These are phyloP conservation scores for Drosophila carrolli DNA, from an alignment of 1,140 invertebrate species.

Conservation along the genomic window DNA sequence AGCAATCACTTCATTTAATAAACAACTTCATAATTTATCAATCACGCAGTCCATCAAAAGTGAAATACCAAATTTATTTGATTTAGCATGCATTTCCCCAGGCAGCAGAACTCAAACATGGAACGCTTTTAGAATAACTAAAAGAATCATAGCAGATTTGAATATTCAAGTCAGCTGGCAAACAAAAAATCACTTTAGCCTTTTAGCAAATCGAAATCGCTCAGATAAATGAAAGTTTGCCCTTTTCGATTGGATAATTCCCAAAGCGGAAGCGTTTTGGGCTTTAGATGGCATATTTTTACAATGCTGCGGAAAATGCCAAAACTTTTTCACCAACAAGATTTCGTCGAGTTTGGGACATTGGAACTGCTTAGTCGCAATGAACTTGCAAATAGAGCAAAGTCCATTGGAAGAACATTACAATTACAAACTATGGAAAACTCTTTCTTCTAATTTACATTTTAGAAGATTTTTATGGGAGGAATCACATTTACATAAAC, in stretches of 20 bases:
- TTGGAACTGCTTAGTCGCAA: background rate
- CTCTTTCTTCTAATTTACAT: background rate
- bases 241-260: constrained; percentile 3
- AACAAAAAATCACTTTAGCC: constrained; percentile 5
- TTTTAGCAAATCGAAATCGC: constrained; percentile 35
- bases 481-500: background rate
- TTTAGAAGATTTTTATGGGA: background rate
- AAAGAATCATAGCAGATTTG: constrained; percentile 24
- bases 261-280: constrained; percentile 10
- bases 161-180: background rate
- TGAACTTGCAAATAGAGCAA: no score
- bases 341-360: background rate
- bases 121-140: constrained; percentile 15
- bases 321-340: constrained; percentile 20
- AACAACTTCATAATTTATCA: constrained; percentile 17
- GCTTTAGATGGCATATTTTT: background rate
- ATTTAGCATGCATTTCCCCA: background rate
- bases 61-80: background rate
- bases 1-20: background rate
- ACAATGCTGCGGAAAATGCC: background rate
- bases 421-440: background rate
- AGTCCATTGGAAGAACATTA: background rate
- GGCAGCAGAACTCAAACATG: constrained; percentile 5
- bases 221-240: constrained; percentile 17
- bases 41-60: constrained; percentile 16